Evolutionary conservation across 2,797 vertebrate genomes (phyloP).

Genomic region (Erethizon dorsatum): DNA sequence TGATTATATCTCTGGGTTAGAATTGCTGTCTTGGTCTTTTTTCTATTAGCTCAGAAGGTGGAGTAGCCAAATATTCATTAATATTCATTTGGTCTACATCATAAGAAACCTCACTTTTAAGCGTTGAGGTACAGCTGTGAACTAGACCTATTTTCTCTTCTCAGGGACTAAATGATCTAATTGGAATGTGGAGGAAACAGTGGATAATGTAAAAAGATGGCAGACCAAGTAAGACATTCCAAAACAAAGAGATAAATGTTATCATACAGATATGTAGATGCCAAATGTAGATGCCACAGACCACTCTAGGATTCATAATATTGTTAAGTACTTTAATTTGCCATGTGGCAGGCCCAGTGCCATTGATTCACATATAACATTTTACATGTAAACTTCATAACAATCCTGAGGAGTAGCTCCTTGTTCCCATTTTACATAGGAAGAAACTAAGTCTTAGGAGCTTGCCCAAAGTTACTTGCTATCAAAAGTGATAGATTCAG

Average conservation of each 20-base stretch:
- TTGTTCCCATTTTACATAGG: background rate
- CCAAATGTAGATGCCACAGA: background rate
- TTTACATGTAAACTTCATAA: background rate
- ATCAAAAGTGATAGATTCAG: background rate
- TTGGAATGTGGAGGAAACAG: background rate
- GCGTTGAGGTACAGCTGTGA: background rate
- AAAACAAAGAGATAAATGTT: background rate
- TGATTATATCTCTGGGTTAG: background rate
- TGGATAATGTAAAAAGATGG: background rate
- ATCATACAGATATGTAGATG: too few relatives aligned
- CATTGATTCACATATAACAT: background rate
- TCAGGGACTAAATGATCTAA: background rate
- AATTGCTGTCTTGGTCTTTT: background rate
- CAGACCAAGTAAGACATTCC: background rate
- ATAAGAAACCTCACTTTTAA: constrained; percentile 24
- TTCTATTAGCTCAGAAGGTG: background rate
- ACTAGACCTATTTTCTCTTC: constrained; percentile 5
- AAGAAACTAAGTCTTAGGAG: background rate
- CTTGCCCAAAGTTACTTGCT: background rate
- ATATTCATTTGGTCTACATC: background rate
- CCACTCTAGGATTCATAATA: background rate
- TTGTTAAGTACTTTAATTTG: background rate
- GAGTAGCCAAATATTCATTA: background rate
- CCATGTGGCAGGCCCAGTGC: background rate
- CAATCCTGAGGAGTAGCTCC: background rate